Conservation (phyloP, 1,140 invertebrate species). For the Littorina saxatilis region DNA sequence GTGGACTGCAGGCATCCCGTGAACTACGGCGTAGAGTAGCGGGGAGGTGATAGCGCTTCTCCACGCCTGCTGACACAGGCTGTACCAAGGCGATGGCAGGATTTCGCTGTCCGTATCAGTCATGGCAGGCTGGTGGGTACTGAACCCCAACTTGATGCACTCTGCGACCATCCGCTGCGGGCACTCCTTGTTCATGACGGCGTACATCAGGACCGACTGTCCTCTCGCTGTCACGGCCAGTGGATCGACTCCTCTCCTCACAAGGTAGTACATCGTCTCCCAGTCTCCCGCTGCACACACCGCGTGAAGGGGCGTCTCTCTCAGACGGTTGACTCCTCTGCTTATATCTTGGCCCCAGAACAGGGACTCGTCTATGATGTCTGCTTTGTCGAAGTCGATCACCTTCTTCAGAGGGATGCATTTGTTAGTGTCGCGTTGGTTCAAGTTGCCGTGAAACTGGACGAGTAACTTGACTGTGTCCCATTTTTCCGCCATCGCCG, state of each 20-base stretch:
- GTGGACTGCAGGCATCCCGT: background rate
- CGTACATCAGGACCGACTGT: background rate
- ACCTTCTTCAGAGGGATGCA: background rate
- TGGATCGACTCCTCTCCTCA: background rate
- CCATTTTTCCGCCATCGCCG: background rate
- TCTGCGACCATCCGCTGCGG: background rate
- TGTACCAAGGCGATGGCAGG: no score
- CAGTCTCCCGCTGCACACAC: background rate
- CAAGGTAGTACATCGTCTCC: background rate
- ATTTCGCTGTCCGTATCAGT: background rate
- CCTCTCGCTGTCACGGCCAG: background rate
- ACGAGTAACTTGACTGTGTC: background rate
- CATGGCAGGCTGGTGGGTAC: background rate
- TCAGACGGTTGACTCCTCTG: background rate
- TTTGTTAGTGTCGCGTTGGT: background rate
- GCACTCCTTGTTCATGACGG: background rate
- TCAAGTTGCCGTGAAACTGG: background rate
- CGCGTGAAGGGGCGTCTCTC: background rate
- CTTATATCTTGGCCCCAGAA: background rate
- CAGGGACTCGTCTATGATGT: background rate
- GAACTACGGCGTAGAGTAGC: background rate
- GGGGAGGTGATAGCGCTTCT: background rate
- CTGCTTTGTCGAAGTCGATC: background rate
- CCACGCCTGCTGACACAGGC: background rate
- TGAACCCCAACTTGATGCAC: constrained; percentile 4